A percentile compares a stretch with the other conserved stretches of the same genome.
phyloP scores from a whole-genome alignment of 2,113 vertebrate species.

The Arenaria interpres region DNA sequence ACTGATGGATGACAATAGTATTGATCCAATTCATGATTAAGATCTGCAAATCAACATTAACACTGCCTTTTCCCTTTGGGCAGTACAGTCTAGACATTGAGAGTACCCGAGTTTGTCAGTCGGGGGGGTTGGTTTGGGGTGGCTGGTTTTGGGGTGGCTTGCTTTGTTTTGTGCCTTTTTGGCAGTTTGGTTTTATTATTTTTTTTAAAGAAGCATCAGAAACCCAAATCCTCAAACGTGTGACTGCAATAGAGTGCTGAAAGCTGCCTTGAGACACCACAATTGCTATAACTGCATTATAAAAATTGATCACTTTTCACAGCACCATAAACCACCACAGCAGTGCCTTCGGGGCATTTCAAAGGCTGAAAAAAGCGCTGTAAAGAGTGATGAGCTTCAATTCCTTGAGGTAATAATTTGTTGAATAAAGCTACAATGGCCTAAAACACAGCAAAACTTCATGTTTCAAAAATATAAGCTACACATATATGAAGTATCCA shows the following conservation, averaged over 20 bases:
- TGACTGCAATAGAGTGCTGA: conserved; percentile 3
- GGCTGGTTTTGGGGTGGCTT: not conserved
- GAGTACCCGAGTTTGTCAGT: not conserved
- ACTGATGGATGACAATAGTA: not conserved
- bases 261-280: conserved; percentile 33
- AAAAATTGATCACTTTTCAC: conserved; percentile 36
- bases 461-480: not conserved
- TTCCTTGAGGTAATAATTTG: not conserved
- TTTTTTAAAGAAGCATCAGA: not conserved
- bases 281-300: conserved; percentile 1
- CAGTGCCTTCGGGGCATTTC: not conserved
- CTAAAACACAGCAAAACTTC: not conserved
- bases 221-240: not conserved
- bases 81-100: not conserved
- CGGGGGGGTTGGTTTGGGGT: not conserved
- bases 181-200: not conserved
- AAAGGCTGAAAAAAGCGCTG: not conserved
- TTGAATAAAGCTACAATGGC: not conserved
- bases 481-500: not conserved
- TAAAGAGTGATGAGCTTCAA: not conserved
- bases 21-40: not conserved
- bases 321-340: not conserved
- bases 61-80: fast-evolving
- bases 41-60: not conserved
- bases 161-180: not conserved